Evolutionary conservation across 2,113 vertebrate genomes (phyloP), one percentile per base, ranked within the genome.

Genomic region (Nesoenas mayeri): DNA sequence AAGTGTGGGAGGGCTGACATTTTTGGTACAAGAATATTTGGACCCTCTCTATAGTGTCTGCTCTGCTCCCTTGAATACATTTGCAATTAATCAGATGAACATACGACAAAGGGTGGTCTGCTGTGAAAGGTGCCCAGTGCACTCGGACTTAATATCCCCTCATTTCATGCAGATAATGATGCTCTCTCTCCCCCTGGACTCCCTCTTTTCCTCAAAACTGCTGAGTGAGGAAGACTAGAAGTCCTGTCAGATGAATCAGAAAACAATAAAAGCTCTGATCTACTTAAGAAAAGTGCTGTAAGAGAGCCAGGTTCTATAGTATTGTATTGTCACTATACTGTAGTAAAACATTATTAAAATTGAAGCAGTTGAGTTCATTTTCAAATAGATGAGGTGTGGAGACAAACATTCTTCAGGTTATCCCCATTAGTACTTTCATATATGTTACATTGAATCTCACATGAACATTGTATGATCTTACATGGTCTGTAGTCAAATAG

Each of bases 41-140:
- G 64, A 50, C 48, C n/a, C 57, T 75, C 42, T 83, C 58, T 87
- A 48, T 31, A 75, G 57, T 36, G 77, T 72, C 88, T 93, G 79
- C 67, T 66, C n/a, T 73, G 67, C 92, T 81, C 61, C 70, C 65
- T 40, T 81, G 79, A 95, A 90, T 92, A 89, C 26, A 89, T 94
- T 95, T 91, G 73, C 79, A 92, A 66, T 91, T 93, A 79, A 94
- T 93, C 82, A 93, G 75, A 86, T 44, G 44, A 89, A 82, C 40
- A 10, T 24, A 69, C 2, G 36, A 93, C 80, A 86, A 86, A 93
- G 91, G 36, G 31, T 54, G 40, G n/a, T 65, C 77, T 90, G 84
- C 70, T 57, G 80, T 61, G 83, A 67, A 75, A 93, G 85, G 65
- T 74, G 57, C 14, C 72, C 65, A 38, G 57, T 16, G 48, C 56